Evolutionary conservation across 1,140 invertebrate genomes (phyloP).

Genomic region (Saccostrea glomerata): DNA sequence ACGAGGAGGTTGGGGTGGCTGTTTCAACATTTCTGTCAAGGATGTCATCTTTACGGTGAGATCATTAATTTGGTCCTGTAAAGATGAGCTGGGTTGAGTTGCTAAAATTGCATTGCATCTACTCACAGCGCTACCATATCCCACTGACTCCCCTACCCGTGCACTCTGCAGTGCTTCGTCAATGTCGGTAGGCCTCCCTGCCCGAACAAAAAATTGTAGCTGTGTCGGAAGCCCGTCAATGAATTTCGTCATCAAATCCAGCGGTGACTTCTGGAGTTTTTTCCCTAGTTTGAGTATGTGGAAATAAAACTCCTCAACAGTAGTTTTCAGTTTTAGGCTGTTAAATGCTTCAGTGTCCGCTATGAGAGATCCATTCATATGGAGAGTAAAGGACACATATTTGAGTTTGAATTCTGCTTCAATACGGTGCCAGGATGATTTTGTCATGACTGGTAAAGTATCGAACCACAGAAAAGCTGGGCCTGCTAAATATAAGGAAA

Average conservation of each 20-base stretch:
- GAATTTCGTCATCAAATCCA: slow-evolving; percentile 30
- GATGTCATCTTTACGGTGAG: not conserved
- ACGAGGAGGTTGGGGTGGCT: not conserved
- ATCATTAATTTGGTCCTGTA: not conserved
- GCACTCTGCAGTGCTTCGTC: not conserved
- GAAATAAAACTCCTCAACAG: slow-evolving; percentile 3
- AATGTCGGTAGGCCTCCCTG: not conserved
- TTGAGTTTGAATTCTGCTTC: not conserved
- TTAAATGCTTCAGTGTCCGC: not conserved
- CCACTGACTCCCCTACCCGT: not conserved
- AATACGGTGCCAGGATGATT: not conserved
- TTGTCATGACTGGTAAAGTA: not conserved
- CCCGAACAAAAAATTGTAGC: slow-evolving; percentile 39
- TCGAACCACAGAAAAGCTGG: not conserved
- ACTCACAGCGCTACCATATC: not conserved
- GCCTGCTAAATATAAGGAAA: not conserved
- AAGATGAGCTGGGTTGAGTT: not conserved
- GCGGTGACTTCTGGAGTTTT: not conserved
- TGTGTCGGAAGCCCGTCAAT: slow-evolving; percentile 10
- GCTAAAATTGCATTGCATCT: not conserved
- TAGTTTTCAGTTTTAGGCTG: not conserved
- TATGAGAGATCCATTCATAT: not conserved
- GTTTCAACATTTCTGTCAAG: not conserved
- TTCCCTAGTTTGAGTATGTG: not conserved
- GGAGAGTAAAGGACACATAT: not conserved